Evolutionary conservation across 2,888 invertebrate genomes (phyloP), one percentile per base, ranked within the genome.

Genomic region (Perithous albicinctus): DNA sequence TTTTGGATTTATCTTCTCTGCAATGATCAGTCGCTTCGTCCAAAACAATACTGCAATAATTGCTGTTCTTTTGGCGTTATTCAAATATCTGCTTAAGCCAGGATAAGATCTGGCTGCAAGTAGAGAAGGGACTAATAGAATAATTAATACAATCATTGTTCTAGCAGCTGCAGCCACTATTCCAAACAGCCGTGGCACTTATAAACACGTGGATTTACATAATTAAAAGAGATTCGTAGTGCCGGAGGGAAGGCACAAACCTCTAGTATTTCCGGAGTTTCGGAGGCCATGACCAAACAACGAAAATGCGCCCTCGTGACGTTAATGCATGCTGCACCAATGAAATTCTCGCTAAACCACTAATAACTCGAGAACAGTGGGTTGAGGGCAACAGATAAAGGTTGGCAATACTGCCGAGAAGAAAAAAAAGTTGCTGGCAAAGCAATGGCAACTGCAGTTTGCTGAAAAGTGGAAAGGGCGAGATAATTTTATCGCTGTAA

Each of bases 201-300:
- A 82, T 81, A 84, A 86, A 85, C 84, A 84, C 70, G 56, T 81
- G 72, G 84, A 88, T 88, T 87, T 87, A 82, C 88, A 87, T 88
- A 88, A 88, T 86, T 86, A 85, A 88, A 86, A 85, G 75, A 79
- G 84, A 85, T 87, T 80, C 63, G 76, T 26, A 70, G 29, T 43
- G 70, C 67, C 54, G 63, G 41, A 8, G 56, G 54, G 12, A 5
- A 46, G 18, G 8, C 35, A 15, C 18, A 10, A 29, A 61, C 56
- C 72, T n/a, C n/a, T 23, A 26, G 15, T 66, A 35, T 7, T 70
- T 32, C 26, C 35, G 59, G 38, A 23, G 51, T 38, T 48, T 61
- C 63, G 32, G n/a, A 35, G 54, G 67, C 46, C 64, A 66, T 61
- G 82, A 73, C 66, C 64, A 69, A 59, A 54, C 51, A n/a, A 63